These are phyloP conservation scores for Drosophila flavopinicola DNA, from an alignment of 2,888 invertebrate genomes.

Conservation along the genomic window DNA sequence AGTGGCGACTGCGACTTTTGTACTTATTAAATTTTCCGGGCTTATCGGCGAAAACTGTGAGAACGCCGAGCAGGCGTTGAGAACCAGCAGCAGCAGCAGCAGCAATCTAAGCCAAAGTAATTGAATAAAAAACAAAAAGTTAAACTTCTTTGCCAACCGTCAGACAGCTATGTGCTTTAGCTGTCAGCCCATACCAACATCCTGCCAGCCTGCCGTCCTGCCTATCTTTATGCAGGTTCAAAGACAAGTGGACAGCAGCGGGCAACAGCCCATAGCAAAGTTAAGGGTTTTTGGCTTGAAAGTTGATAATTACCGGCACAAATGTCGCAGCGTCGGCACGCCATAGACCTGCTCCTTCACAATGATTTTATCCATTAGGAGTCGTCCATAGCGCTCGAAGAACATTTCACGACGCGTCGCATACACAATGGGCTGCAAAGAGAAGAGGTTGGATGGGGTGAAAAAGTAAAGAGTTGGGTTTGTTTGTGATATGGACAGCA, in stretches of 20 bases:
- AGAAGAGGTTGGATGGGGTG: background rate
- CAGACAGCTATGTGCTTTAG: constrained; percentile 42
- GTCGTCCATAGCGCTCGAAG: constrained; percentile 80
- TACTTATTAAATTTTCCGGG: constrained; percentile 69
- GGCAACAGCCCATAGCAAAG: constrained; percentile 9
- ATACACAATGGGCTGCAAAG: constrained; percentile 78
- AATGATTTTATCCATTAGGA: constrained; percentile 83
- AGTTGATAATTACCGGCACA: constrained; percentile 86
- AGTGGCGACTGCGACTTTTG: constrained; percentile 42
- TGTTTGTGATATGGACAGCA: constrained; percentile 3
- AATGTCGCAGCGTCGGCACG: constrained; percentile 88
- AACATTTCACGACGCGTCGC: constrained; percentile 81
- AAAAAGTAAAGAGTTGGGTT: background rate
- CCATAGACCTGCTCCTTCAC: constrained; percentile 83
- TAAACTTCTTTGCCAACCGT: constrained; percentile 62
- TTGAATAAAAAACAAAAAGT: constrained; percentile 70
- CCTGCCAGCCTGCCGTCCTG: too few relatives aligned
- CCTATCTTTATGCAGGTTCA: constrained; percentile 19
- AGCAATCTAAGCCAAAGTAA: constrained; percentile 65
- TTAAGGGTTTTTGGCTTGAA: constrained; percentile 14
- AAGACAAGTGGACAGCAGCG: constrained; percentile 33
- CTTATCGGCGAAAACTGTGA: constrained; percentile 60
- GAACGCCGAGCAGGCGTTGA: constrained; percentile 56
- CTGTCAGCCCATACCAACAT: constrained; percentile 22
- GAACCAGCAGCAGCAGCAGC: constrained; percentile 34